phyloP scores from a whole-genome alignment of 2,797 vertebrate genomes.

The Peromyscus melanophrys region DNA sequence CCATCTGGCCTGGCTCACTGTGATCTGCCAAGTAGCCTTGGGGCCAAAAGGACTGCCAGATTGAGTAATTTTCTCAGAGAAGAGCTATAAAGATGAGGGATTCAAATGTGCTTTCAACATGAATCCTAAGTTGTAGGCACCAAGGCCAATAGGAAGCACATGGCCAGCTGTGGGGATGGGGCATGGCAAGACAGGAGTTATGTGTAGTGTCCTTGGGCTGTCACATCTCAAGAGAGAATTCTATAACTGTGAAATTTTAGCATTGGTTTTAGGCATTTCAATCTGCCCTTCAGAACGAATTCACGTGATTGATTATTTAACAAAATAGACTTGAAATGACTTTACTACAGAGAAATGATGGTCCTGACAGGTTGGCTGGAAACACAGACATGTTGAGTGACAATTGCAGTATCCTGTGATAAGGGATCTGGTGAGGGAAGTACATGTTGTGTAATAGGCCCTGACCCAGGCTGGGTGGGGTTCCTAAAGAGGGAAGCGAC shows the following conservation, averaged over 20 bases:
- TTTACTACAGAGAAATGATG: not conserved
- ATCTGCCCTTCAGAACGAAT: not conserved
- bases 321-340: not conserved
- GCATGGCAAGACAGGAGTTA: not conserved
- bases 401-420: not conserved
- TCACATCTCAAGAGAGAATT: not conserved
- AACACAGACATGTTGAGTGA: not conserved
- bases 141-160: slow-evolving; percentile 1
- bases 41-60: slow-evolving; percentile 82
- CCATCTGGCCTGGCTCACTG: slow-evolving; percentile 76
- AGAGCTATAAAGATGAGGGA: slow-evolving; percentile 78
- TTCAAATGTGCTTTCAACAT: slow-evolving; percentile 78
- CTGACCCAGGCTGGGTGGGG: too few relatives aligned
- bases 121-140: slow-evolving; percentile 76
- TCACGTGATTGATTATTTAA: not conserved
- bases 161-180: not conserved
- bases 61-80: slow-evolving; percentile 86
- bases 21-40: slow-evolving; percentile 83
- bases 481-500: not conserved
- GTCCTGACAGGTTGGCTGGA: not conserved
- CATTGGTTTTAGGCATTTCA: slow-evolving; percentile 13
- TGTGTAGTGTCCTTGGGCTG: not conserved
- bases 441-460: not conserved
- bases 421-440: not conserved
- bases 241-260: not conserved